These are phyloP conservation scores for Syngnathus scovelli DNA, from an alignment of 2,113 vertebrate species.

Conservation along the genomic window DNA sequence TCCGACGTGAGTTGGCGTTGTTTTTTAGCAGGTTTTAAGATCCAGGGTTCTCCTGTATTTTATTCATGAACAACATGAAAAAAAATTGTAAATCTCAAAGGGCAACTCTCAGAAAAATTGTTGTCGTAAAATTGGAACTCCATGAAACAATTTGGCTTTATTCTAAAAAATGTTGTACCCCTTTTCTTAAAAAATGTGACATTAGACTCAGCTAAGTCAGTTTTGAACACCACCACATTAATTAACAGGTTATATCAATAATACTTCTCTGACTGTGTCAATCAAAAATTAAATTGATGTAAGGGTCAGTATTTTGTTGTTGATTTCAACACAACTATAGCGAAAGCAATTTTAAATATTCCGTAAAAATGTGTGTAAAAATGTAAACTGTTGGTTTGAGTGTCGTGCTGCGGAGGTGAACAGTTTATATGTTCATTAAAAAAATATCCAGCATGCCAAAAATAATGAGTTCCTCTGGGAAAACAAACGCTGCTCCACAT, in stretches of 20 bases:
- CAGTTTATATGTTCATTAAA: constrained; percentile 21
- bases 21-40: too few relatives aligned
- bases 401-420: constrained; percentile 1
- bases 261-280: background rate
- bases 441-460: constrained; percentile 23
- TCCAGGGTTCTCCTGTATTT: too few relatives aligned
- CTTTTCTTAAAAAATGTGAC: background rate
- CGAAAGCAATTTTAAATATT: background rate
- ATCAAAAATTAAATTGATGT: background rate
- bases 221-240: background rate
- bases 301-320: background rate
- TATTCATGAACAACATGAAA: too few relatives aligned
- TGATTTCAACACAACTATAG: background rate
- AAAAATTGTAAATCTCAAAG: too few relatives aligned
- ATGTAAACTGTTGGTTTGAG: constrained; percentile 10
- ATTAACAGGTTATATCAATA: background rate
- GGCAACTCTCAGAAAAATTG: too few relatives aligned
- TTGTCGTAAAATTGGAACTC: too few relatives aligned
- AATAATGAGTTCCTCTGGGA: constrained; percentile 28
- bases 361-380: constrained; percentile 3
- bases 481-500: constrained; percentile 8
- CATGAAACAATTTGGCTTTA: background rate
- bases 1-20: too few relatives aligned
- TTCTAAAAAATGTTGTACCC: background rate
- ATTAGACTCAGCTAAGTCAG: background rate